Conservation (phyloP, 2,888 invertebrate genomes). For the Ennomos fuscantarius region DNA sequence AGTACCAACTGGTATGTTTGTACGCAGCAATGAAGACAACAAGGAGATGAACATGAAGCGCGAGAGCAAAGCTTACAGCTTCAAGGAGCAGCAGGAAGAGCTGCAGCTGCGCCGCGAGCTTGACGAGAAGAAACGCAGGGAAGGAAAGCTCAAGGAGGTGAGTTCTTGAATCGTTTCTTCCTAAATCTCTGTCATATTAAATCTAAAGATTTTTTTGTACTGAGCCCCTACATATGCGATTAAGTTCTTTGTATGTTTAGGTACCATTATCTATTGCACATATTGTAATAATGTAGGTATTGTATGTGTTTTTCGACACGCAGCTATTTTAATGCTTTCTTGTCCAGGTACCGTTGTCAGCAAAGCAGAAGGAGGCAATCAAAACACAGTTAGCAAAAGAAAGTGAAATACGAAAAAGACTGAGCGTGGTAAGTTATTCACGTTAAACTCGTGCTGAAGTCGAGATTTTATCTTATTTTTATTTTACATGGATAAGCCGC, state of each 20-base stretch:
- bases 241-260: too few species aligned
- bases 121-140: conserved; percentile 93
- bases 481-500: too few species aligned
- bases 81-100: conserved; percentile 98
- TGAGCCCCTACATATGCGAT: too few species aligned
- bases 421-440: conserved; percentile 83
- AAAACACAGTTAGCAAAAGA: conserved; percentile 95
- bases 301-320: too few species aligned
- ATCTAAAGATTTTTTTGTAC: too few species aligned
- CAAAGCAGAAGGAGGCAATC: conserved; percentile 97
- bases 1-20: neutral
- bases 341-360: conserved; percentile 76
- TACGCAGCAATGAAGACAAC: conserved; percentile 73
- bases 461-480: too few species aligned
- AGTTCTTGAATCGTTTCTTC: neutral
- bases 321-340: neutral
- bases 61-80: conserved; percentile 98
- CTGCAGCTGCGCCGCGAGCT: conserved; percentile 95
- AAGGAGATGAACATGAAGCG: conserved; percentile 93
- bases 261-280: too few species aligned
- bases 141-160: conserved; percentile 90
- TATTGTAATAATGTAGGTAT: too few species aligned
- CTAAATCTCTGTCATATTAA: too few species aligned
- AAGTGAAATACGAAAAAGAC: conserved; percentile 88
- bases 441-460: too few species aligned